These are phyloP conservation scores for Pterocles gutturalis DNA, from an alignment of 2,113 vertebrate genomes.

Conservation along the genomic window DNA sequence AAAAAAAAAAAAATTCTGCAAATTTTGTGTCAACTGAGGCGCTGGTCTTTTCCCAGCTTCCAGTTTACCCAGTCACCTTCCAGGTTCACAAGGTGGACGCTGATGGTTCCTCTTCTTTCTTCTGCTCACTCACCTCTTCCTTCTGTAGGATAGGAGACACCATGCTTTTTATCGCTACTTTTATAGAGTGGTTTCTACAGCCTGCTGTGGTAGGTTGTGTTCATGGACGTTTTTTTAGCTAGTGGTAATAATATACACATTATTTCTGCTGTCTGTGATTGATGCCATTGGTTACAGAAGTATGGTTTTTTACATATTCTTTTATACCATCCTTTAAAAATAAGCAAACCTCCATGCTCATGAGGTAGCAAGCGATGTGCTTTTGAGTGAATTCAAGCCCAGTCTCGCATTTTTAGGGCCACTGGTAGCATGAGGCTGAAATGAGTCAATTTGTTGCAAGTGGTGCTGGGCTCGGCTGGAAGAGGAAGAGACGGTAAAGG, in stretches of 20 bases:
- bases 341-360: not conserved
- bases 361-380: not conserved
- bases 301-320: fast-evolving
- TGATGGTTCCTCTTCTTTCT: fast-evolving
- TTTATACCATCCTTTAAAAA: not conserved
- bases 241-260: not conserved
- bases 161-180: fast-evolving
- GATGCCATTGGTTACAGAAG: not conserved
- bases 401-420: not conserved
- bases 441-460: not conserved
- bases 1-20: not conserved
- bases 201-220: not conserved
- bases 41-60: not conserved
- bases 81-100: fast-evolving
- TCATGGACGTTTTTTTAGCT: not conserved
- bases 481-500: not conserved
- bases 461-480: not conserved
- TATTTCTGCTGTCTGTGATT: not conserved
- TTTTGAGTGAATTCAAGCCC: not conserved
- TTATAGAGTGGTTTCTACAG: not conserved
- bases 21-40: not conserved
- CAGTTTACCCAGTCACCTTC: not conserved
- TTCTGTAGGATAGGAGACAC: not conserved
- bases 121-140: not conserved
- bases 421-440: not conserved